Base-by-base conservation (phyloP, 2,113 vertebrate genomes). In the Athene noctua region DNA sequence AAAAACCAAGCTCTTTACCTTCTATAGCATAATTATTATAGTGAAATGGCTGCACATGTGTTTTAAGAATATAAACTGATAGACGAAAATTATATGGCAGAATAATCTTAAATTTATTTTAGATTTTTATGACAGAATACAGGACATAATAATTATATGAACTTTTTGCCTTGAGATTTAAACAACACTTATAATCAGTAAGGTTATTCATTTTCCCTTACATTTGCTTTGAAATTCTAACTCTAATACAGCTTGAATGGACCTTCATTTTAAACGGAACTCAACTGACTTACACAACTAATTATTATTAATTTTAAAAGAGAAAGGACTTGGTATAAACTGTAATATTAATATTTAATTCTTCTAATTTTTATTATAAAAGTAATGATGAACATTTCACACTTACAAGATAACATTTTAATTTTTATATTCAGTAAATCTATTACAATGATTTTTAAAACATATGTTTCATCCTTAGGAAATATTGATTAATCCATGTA, bases 11-110 rank as follows among this genome's bases (percentile, higher is more conserved):
- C 51, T 58, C n/a, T 75, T 94, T 86, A 27, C 51, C 49, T 88
- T 80, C 72, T 67, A 26, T 13, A 66, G 47, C 11, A 14, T 51
- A 93, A 80, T 51, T 68, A 61, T 74, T 85, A 65, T 47, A 85
- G 23, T 82, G 57, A 80, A 96, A 90, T 85, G 52, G 63, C 18
- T 74, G 54, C 15, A 75, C 25, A 34, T 5, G 22, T 58, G 15
- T 71, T 91, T 94, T 87, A 86, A 78, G 72, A 47, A 90, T 42
- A 74, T 63, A 84, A 86, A 94, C 23, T 74, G 59, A 95, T 95
- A 86, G 75, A 91, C 59, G 63, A 90, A 80, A 84, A 75, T 63
- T 77, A 30, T n/a, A 52, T 6, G 14, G 75, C 4, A 6, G 90
- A 88, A 83, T 15, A 36, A 90, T 44, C 21, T 84, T 7, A 70